Conservation (phyloP, 1,140 invertebrate species). For the Plectrocnemia conspersa region DNA sequence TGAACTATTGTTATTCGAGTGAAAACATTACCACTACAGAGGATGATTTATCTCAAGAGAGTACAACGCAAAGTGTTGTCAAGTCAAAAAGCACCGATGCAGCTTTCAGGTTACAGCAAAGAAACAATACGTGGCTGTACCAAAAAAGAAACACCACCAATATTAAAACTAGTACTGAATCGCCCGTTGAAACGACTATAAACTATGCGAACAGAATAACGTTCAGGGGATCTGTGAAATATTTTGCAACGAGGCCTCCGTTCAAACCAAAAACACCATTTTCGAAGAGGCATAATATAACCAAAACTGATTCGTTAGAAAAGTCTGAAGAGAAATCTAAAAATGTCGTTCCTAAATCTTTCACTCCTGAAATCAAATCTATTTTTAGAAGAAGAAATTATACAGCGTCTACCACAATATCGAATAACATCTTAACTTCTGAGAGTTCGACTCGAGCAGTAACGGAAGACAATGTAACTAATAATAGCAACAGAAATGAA, state of each 20-base stretch:
- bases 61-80: constrained; percentile 1
- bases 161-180: background rate
- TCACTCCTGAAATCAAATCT: background rate
- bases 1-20: too few species aligned
- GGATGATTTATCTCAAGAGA: constrained; percentile 14
- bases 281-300: constrained; percentile 17
- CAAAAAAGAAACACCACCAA: constrained; percentile 19
- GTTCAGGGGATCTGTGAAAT: constrained; percentile 30
- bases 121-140: constrained; percentile 20
- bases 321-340: constrained; percentile 4
- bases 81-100: constrained; percentile 7
- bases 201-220: constrained; percentile 20
- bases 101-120: constrained; percentile 8
- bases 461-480: too few species aligned
- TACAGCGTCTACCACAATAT: too few species aligned
- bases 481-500: constrained; percentile 20
- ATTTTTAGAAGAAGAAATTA: constrained; percentile 13
- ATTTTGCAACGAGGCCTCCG: constrained; percentile 28
- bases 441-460: too few species aligned
- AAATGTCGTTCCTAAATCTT: background rate
- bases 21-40: background rate
- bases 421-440: too few species aligned
- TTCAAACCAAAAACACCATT: constrained; percentile 31
- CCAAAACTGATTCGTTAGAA: constrained; percentile 12
- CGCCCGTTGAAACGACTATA: background rate